A percentile compares a stretch with the other conserved stretches of the same genome.
phyloP scores from a whole-genome alignment of 2,888 invertebrate genomes.

The Matsumyia berberina region DNA sequence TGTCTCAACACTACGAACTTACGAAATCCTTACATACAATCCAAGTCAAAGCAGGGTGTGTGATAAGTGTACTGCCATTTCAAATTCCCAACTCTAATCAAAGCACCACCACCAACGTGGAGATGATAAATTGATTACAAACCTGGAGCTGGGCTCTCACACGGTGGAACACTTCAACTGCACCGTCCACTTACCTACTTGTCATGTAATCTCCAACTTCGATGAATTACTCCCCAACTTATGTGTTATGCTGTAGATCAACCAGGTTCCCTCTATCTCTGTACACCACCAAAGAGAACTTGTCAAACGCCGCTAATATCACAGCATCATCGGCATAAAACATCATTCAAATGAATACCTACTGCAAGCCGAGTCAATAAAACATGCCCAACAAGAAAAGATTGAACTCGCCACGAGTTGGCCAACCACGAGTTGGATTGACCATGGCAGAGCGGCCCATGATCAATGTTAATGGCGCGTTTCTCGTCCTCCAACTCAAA shows the following conservation, averaged over 20 bases:
- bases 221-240: conserved; percentile 60
- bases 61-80: no score
- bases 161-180: background rate
- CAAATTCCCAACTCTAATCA: conserved; percentile 8
- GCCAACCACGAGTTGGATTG: background rate
- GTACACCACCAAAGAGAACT: conserved; percentile 34
- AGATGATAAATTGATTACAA: conserved; percentile 21
- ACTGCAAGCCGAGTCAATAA: conserved; percentile 57
- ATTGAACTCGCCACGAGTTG: conserved; percentile 33
- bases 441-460: conserved; percentile 14
- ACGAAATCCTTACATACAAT: no score
- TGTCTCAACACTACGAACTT: no score
- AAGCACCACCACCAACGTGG: background rate
- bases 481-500: conserved; percentile 32
- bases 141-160: background rate
- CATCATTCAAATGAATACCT: conserved; percentile 69
- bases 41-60: no score
- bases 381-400: conserved; percentile 63
- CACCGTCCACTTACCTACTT: conserved; percentile 23
- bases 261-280: conserved; percentile 10
- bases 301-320: conserved; percentile 70
- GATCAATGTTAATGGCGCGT: conserved; percentile 74
- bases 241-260: conserved; percentile 40
- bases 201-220: conserved; percentile 57
- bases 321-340: conserved; percentile 54